Conservation (phyloP, 1,140 invertebrate genomes). For the Pseudomyrmex gracilis region DNA sequence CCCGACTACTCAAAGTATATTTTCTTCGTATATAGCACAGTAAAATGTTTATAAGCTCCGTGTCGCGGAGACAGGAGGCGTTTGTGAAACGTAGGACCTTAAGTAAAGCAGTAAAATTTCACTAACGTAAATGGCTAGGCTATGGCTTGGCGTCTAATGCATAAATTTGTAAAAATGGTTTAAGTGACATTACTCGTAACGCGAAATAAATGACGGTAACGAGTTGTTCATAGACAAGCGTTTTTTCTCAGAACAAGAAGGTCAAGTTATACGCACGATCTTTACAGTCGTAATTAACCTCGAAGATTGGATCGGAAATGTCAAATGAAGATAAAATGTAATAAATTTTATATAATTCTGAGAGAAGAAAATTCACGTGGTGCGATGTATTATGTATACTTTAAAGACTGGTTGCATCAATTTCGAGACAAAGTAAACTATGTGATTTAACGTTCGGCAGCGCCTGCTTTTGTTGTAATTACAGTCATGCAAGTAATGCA, state of each 20-base stretch:
- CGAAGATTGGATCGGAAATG: background rate
- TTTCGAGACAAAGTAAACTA: background rate
- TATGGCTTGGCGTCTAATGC: too few species aligned
- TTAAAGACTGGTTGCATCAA: background rate
- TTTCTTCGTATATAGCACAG: constrained; percentile 29
- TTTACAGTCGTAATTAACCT: constrained; percentile 10
- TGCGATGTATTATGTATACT: too few species aligned
- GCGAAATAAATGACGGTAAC: constrained; percentile 13
- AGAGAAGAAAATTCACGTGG: background rate
- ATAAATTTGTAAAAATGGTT: constrained; percentile 43
- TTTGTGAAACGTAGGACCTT: constrained; percentile 33
- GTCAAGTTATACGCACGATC: background rate
- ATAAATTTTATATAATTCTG: background rate
- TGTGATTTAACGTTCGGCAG: background rate
- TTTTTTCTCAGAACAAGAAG: background rate
- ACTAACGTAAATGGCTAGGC: constrained; percentile 18
- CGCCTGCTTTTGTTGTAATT: background rate
- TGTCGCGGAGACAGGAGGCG: background rate
- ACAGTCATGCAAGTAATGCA: background rate
- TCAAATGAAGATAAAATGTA: background rate
- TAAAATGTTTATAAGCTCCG: constrained; percentile 30
- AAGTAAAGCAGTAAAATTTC: constrained; percentile 56
- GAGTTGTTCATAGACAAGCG: background rate
- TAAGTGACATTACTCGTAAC: background rate
- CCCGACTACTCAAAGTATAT: constrained; percentile 14